A percentile compares a stretch with the other conserved stretches of the same genome.
These are phyloP conservation scores for Hylia prasina DNA, from an alignment of 2,113 vertebrate genomes.

Conservation along the genomic window DNA sequence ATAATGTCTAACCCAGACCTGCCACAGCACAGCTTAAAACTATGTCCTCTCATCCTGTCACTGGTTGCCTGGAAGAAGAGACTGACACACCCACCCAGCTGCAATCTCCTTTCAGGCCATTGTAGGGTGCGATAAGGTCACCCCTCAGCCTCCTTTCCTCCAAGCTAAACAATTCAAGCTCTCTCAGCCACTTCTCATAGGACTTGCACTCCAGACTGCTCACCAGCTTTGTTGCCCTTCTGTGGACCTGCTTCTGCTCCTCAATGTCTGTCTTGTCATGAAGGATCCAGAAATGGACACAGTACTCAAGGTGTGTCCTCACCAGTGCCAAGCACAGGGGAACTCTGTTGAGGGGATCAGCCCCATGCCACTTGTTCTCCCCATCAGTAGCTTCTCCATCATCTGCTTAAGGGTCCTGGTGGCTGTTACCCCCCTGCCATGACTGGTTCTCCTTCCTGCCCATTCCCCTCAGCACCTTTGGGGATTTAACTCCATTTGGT, in stretches of 20 bases:
- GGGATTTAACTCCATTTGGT: neutral
- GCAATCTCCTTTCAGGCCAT: neutral
- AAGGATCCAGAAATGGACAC: neutral
- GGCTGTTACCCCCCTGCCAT: neutral
- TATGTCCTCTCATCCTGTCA: rapidly evolving
- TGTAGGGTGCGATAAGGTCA: neutral
- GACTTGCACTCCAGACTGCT: neutral
- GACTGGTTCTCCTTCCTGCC: neutral
- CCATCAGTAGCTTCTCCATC: neutral
- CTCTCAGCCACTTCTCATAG: neutral
- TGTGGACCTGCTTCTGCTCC: neutral
- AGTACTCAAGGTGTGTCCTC: neutral
- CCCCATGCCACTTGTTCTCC: neutral
- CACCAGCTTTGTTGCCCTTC: neutral
- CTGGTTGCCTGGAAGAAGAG: neutral
- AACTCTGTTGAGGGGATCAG: neutral
- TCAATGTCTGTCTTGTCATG: neutral
- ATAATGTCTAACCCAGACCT: neutral
- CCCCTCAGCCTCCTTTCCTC: neutral
- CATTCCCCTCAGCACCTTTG: rapidly evolving
- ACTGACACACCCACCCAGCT: neutral
- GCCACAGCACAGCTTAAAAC: neutral
- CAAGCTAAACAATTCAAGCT: neutral
- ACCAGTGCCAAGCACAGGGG: neutral
- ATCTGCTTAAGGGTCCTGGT: neutral